A percentile compares a stretch with the other conserved stretches of the same genome.
Conservation (phyloP, 2,888 invertebrate genomes). For the Blera fallax region DNA sequence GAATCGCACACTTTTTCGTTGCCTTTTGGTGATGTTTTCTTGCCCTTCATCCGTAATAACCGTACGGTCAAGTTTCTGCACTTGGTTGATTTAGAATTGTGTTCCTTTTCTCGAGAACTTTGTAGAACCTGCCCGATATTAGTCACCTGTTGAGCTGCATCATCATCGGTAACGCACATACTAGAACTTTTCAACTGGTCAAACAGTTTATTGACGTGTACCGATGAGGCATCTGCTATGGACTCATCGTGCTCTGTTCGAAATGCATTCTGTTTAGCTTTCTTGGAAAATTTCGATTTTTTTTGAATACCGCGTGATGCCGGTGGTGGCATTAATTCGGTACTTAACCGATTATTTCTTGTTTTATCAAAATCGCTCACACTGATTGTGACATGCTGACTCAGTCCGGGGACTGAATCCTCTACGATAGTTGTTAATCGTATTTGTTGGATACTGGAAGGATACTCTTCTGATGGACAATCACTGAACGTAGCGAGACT, state of each 20-base stretch:
- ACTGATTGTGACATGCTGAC: not conserved
- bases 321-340: conserved; percentile 22
- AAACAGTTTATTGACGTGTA: conserved; percentile 42
- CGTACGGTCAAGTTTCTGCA: conserved; percentile 20
- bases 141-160: not conserved
- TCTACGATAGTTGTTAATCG: conserved; percentile 20
- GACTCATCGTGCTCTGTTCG: conserved; percentile 46
- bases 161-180: not conserved
- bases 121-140: conserved; percentile 43
- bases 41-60: conserved; percentile 1
- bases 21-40: not conserved
- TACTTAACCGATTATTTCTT: not conserved
- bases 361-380: not conserved
- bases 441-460: conserved; percentile 7
- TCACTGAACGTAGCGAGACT: not conserved
- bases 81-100: not conserved
- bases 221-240: conserved; percentile 47
- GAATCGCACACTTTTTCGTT: conserved; percentile 45
- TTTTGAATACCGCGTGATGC: not conserved
- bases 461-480: not conserved
- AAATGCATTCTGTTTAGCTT: not conserved
- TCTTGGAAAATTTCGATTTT: not conserved
- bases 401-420: not conserved
- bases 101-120: not conserved
- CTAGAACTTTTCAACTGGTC: conserved; percentile 51